These are phyloP conservation scores for Andrena bucephala DNA, from an alignment of 2,888 invertebrate species.

Conservation along the genomic window DNA sequence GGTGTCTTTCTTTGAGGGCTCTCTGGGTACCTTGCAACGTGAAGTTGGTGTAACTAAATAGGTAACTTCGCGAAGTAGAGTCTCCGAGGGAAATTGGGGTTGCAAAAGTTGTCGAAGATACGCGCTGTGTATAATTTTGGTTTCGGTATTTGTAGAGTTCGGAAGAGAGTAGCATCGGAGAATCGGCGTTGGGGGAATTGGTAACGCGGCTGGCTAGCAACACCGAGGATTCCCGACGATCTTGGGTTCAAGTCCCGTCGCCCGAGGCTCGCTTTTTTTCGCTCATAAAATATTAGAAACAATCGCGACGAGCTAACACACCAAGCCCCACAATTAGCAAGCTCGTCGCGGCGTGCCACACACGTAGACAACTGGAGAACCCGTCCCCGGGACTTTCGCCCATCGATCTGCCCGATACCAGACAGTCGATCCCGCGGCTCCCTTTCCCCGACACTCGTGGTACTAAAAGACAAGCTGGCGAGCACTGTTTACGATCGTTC, in stretches of 20 bases:
- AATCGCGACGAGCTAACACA: conserved; percentile 1
- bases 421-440: conserved; percentile 49
- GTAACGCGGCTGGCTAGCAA: too few species aligned
- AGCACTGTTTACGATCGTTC: conserved; percentile 63
- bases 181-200: too few species aligned
- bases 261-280: too few species aligned
- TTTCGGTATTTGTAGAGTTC: too few species aligned
- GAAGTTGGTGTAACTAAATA: background rate
- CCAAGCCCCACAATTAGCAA: background rate
- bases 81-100: background rate
- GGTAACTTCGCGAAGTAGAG: background rate
- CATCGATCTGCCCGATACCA: conserved; percentile 68
- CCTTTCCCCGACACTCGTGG: conserved; percentile 58
- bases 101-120: too few species aligned
- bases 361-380: background rate
- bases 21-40: background rate
- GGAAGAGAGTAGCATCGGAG: too few species aligned
- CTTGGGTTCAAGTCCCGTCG: too few species aligned
- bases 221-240: too few species aligned
- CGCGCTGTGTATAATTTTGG: too few species aligned
- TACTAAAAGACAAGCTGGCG: conserved; percentile 56
- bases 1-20: background rate
- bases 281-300: too few species aligned
- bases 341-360: background rate
- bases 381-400: conserved; percentile 60